Evolutionary conservation across 1,140 invertebrate genomes (phyloP).

Genomic region (Harlomillsia oculata): DNA sequence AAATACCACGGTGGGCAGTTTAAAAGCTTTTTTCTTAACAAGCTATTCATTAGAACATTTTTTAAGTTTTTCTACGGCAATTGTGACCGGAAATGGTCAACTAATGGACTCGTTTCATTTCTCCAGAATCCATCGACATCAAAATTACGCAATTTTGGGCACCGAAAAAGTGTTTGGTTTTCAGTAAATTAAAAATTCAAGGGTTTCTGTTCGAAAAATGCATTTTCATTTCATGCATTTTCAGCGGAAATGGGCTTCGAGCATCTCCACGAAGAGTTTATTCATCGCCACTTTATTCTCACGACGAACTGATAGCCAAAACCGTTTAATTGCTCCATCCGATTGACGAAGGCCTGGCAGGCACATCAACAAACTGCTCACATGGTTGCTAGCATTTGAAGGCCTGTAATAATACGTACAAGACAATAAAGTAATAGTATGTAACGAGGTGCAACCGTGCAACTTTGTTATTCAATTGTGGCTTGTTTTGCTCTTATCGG

Average conservation of each 20-base stretch:
- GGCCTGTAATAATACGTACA: constrained; percentile 46
- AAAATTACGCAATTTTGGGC: no score
- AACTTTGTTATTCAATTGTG: background rate
- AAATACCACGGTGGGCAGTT: no score
- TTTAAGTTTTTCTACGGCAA: no score
- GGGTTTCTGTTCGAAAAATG: no score
- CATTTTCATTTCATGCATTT: no score
- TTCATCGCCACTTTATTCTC: constrained; percentile 87
- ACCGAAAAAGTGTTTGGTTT: no score
- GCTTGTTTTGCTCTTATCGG: background rate
- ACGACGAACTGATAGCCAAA: constrained; percentile 79
- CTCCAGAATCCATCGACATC: no score
- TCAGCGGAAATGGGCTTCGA: constrained; percentile 63
- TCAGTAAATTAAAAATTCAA: no score
- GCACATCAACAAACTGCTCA: constrained; percentile 78
- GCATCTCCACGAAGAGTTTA: constrained; percentile 94
- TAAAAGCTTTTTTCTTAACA: no score
- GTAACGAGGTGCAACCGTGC: background rate
- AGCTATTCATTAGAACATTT: no score
- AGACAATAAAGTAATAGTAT: constrained; percentile 5
- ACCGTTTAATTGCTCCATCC: constrained; percentile 73
- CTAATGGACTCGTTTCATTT: no score
- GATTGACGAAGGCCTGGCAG: constrained; percentile 80
- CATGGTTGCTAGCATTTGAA: constrained; percentile 53
- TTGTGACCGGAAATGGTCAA: no score